Conservation (phyloP, 2,888 invertebrate species). For the Chironomus riparius region DNA sequence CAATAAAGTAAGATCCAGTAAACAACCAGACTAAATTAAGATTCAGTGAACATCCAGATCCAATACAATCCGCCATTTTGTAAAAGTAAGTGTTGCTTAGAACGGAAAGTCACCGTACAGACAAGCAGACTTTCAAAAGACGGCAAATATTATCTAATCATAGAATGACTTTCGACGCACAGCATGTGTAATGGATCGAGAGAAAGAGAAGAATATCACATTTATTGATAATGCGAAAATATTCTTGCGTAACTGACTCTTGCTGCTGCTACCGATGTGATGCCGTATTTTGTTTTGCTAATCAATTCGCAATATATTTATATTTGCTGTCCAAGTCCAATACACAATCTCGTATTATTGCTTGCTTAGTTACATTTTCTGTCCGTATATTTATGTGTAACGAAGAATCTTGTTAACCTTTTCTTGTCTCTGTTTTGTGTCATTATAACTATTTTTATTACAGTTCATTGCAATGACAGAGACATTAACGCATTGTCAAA, state of each 20-base stretch:
- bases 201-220: background rate
- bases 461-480: background rate
- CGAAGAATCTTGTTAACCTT: constrained; percentile 8
- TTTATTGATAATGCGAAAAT: background rate
- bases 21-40: too few relatives aligned
- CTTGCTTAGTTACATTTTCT: too few relatives aligned
- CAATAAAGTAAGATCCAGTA: too few relatives aligned
- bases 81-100: too few relatives aligned
- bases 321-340: background rate
- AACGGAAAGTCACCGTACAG: too few relatives aligned
- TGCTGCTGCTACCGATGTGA: background rate
- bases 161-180: background rate
- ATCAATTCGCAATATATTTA: background rate
- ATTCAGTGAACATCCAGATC: too few relatives aligned
- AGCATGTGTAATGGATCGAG: background rate
- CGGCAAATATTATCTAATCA: too few relatives aligned
- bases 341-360: too few relatives aligned
- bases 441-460: background rate
- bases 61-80: too few relatives aligned
- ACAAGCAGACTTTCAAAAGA: too few relatives aligned
- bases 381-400: background rate
- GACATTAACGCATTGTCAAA: background rate
- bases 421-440: background rate
- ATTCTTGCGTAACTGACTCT: background rate
- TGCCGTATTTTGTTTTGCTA: background rate